phyloP scores from a whole-genome alignment of 2,888 invertebrate species.

The Dichetophora obliterata region DNA sequence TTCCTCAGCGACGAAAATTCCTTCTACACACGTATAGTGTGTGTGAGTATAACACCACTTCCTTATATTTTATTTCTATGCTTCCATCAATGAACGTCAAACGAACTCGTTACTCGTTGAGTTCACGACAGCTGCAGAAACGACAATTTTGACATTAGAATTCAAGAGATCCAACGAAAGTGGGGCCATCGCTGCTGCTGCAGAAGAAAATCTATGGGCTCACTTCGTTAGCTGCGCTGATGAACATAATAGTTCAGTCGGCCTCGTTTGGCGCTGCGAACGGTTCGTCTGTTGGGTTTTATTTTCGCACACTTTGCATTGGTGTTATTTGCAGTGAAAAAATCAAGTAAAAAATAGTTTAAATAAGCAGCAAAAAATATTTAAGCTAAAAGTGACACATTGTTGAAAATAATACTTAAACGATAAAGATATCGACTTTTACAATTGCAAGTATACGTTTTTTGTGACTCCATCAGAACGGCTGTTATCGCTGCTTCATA shows the following conservation, averaged over 20 bases:
- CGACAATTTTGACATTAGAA: neutral
- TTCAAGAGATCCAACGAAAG: neutral
- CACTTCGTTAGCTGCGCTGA: constrained; percentile 4
- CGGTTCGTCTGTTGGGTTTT: constrained; percentile 29
- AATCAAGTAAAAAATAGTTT: constrained; percentile 1
- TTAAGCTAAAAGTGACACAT: neutral
- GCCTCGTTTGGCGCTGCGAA: constrained; percentile 40
- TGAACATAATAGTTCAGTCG: constrained; percentile 37
- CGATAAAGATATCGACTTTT: neutral
- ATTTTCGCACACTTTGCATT: constrained; percentile 5
- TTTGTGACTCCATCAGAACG: neutral
- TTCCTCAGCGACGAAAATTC: no score
- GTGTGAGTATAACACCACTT: no score
- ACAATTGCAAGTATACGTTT: neutral
- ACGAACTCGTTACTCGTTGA: neutral
- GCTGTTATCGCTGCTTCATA: neutral
- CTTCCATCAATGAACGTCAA: neutral
- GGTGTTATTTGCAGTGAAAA: constrained; percentile 11
- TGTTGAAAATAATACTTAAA: neutral
- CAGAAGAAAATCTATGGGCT: constrained; percentile 1
- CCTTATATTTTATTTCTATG: no score
- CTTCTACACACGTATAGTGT: no score
- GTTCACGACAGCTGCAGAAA: neutral
- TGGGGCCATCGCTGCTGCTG: constrained; percentile 9
- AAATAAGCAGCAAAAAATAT: neutral